Base-by-base conservation (phyloP, 2,113 vertebrate species). In the Chaetura pelagica region DNA sequence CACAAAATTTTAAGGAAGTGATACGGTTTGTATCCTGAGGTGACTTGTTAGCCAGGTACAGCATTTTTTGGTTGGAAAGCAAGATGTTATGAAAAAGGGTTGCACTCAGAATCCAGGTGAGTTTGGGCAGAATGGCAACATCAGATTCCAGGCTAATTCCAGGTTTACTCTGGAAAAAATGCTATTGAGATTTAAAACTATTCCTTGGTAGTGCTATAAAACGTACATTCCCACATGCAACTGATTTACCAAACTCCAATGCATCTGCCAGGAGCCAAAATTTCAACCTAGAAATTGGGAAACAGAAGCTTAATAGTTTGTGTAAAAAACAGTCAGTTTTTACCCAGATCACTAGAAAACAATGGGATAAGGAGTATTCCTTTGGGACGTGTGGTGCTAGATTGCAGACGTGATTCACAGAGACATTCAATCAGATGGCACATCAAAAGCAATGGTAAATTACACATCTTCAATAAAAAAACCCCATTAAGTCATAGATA, bases 361-460 rank as follows among this genome's bases (percentile, higher is more conserved):
- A 73, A 75, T 38, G 22, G 82, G 72, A 75, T 77, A 67, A 86
- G 40, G 30, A 67, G 10, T 24, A 86, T 92, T 92, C 95, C 91
- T 66, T 2, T 82, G 87, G 86, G 96, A 84, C 22, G 24, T 0
- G 0, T 35, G 35, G 61, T 88, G 73, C 86, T 90, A 76, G 82
- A 87, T 67, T 89, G 90, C 91, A 81, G 78, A 90, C 68, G 68
- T 79, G 73, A 93, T 95, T 92, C 91, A 85, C 58, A 87, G 73
- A 95, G 93, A 85, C 94, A 82, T 92, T 90, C 89, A 92, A 68
- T 96, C 95, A 91, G 68, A 87, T 40, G 71, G 79, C 58, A 89
- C 67, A 95, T 95, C 86, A 90, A 94, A 95, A 95, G 92, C 93
- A 95, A 66, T 96, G 74, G 76, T 34, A 95, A 96, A 96, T 95